Evolutionary conservation across 2,113 vertebrate species (phyloP), one percentile per base, ranked within the genome.

Genomic region (Spea bombifrons): DNA sequence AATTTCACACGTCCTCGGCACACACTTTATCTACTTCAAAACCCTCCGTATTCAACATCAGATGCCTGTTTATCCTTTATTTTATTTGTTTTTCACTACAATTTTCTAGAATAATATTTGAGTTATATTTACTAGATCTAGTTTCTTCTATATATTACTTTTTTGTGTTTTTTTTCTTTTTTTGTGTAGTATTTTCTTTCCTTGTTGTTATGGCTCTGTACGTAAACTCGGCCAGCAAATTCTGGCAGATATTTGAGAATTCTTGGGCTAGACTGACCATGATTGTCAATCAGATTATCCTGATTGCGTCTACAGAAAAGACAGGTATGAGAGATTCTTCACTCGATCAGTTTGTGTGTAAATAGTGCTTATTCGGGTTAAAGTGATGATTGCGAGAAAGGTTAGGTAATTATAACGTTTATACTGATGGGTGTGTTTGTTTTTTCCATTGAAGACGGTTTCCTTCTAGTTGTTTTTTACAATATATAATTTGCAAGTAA

Each of bases 241-340:
- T 75, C 12, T 67, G 64, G 64, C 49, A 66, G 17, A 66, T 66
- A 3, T 9, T 75, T 15, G 49, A 10, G 3, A 53, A 67, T 49
- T 50, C 74, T 5, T 55, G 66, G 43, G 17, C 55, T 9, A 55
- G 12, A 49, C 17, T 75, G 5, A 53, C 49, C 43, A 5, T 64
- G 5, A 8, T 75, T 15, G 17, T 75, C 49, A 75, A 46, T 13
- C 49, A 66, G 8, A 50, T 66, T 43, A 43, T 75, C 73, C 12
- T 75, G 16, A 46, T 44, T n/a, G 16, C 63, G 1, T 66, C 73
- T 52, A 12, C n/a, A 44, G 49, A 55, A 7, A 9, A 8, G 6
- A 45, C 43, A 75, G 74, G 74, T 75, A 75, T 9, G 10, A 59
- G 30, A 30, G 30, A 30, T 30, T 30, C 30, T 30, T 30, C 30